Base-by-base conservation (phyloP, 2,113 vertebrate species). In the Laterallus jamaicensis region DNA sequence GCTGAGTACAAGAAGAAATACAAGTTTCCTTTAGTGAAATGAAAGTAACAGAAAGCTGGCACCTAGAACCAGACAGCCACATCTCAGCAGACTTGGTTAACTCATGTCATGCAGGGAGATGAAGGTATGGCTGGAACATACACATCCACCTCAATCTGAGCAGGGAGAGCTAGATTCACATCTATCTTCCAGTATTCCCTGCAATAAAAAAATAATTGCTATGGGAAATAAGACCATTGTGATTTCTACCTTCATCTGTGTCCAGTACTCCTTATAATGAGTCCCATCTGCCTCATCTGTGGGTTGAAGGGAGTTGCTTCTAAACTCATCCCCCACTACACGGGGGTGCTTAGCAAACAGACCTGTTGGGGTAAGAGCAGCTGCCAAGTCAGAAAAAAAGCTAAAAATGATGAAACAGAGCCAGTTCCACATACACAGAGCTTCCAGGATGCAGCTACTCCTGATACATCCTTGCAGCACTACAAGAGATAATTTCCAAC, bases 271-370 rank as follows among this genome's bases (percentile, higher is more conserved):
- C 47, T 95, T 96, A 82, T 98, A 99, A 58, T 95, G 32, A 5
- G 98, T 99, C 37, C 91, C 94, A 95, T 99, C 99, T 5, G 90
- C 81, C 63, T 98, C 96, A 39, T 99, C 98, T 0, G 98, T 98
- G 58, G 99, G 99, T 35, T 99, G 98, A 64, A 99, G 98, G 68
- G 98, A 94, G 37, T 93, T 98, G 54, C 96, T 98, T 83, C 99
- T 97, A 86, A 99, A 99, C 49, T 98, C 95, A 0, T 99, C 98
- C 5, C 98, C 99, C 31, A 98, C 98, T 2, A 98, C 88, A 18
- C 99, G 98, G 58, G 99, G 98, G 96, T 99, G 99, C 85, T 98
- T 98, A 56, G 99, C 98, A 14, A 99, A 99, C 99, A 98, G 10
- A 99, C 99, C 99, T 99, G 92, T 25, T 19, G 6, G 59, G 76